phyloP scores from a whole-genome alignment of 1,140 invertebrate species.

The Condylostylus longicornis region DNA sequence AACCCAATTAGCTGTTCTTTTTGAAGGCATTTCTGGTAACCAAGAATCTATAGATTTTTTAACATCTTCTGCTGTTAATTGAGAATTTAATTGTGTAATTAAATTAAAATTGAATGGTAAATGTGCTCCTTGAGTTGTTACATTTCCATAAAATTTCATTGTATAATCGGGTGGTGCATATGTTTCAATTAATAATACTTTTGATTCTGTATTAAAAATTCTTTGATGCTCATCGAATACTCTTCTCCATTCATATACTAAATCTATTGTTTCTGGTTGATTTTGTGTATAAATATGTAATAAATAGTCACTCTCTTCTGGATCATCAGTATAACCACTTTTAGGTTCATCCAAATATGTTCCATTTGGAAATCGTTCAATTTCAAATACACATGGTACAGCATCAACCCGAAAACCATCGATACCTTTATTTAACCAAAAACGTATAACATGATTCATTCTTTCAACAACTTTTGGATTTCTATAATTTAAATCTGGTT shows the following conservation, averaged over 20 bases:
- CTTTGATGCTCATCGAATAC: constrained; percentile 29
- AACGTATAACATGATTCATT: constrained; percentile 47
- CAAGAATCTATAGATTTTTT: constrained; percentile 35
- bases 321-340: constrained; percentile 13
- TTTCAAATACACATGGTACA: constrained; percentile 38
- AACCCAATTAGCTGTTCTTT: constrained; percentile 40
- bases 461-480: constrained; percentile 40
- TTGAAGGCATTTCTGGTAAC: constrained; percentile 37
- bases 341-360: constrained; percentile 28
- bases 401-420: constrained; percentile 57
- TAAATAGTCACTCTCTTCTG: constrained; percentile 28
- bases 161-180: constrained; percentile 39
- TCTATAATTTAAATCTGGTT: constrained; percentile 59
- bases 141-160: constrained; percentile 23
- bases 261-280: constrained; percentile 30
- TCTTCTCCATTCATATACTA: constrained; percentile 34
- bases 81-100: constrained; percentile 29
- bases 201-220: constrained; percentile 6
- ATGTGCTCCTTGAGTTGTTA: constrained; percentile 33
- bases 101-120: constrained; percentile 48
- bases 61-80: constrained; percentile 37
- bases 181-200: constrained; percentile 55
- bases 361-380: constrained; percentile 24
- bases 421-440: constrained; percentile 53
- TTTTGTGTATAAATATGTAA: constrained; percentile 35